phyloP scores from a whole-genome alignment of 2,888 invertebrate species.

The Xanthia icteritia region DNA sequence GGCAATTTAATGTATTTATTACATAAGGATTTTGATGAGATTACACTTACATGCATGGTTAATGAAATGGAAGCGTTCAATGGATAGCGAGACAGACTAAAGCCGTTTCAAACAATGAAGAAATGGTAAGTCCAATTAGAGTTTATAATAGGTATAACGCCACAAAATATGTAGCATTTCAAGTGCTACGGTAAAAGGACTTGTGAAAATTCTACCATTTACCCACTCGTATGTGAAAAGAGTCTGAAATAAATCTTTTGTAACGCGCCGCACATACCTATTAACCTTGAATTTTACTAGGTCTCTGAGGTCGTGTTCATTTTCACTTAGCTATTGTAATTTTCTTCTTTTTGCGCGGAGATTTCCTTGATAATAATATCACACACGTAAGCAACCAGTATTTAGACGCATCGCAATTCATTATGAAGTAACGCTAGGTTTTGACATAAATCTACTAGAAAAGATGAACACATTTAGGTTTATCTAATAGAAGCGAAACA shows the following conservation, averaged over 20 bases:
- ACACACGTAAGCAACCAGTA: slow-evolving; percentile 16
- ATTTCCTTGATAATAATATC: slow-evolving; percentile 40
- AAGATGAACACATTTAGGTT: slow-evolving; percentile 8
- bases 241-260: slow-evolving; percentile 60
- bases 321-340: slow-evolving; percentile 46
- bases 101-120: not conserved
- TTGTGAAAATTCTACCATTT: slow-evolving; percentile 47
- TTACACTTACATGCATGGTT: slow-evolving; percentile 67
- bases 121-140: not conserved
- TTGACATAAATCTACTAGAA: slow-evolving; percentile 23
- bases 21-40: slow-evolving; percentile 59
- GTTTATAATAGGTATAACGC: slow-evolving; percentile 6
- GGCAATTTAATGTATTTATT: slow-evolving; percentile 67
- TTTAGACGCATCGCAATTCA: slow-evolving; percentile 8
- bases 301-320: slow-evolving; percentile 40
- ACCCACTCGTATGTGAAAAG: slow-evolving; percentile 52
- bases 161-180: slow-evolving; percentile 21
- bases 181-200: slow-evolving; percentile 36
- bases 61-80: slow-evolving; percentile 45
- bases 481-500: slow-evolving; percentile 33
- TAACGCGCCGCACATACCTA: slow-evolving; percentile 48
- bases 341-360: slow-evolving; percentile 29
- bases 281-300: slow-evolving; percentile 56
- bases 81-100: slow-evolving; percentile 17
- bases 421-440: slow-evolving; percentile 12